Evolutionary conservation across 2,113 vertebrate genomes (phyloP), one percentile per base, ranked within the genome.

Genomic region (Chloebia gouldiae): DNA sequence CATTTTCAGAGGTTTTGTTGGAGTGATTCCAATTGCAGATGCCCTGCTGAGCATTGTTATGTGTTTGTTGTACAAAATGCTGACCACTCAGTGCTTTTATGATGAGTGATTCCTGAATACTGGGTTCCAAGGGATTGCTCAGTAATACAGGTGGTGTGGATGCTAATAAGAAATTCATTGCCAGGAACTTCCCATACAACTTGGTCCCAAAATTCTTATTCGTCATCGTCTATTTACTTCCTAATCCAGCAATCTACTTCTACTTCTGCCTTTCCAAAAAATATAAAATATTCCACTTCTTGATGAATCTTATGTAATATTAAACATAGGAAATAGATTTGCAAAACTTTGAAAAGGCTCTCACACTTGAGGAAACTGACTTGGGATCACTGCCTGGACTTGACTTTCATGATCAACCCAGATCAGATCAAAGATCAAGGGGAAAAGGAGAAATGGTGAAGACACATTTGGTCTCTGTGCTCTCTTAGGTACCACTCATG

Each of bases 101-200:
- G 28, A 53, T 21, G 11, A 81, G 4, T 39, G 40, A 23, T 44
- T 78, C 85, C 64, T 70, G 47, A 60, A 45, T 59, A 14, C 33
- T 77, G 12, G 1, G 10, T 35, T 83, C 35, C 42, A 68, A 65
- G n/a, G 35, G 30, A 31, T 33, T 69, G 30, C 33, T 72, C 14
- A 37, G 13, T 40, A 33, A 25, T 47, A 30, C 44, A 47, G 14
- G 42, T 56, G 45, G 5, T 2, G 1, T 47, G 65, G 50, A 21
- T 42, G 27, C 5, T 23, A 42, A 18, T 13, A 33, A 77, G 30
- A 88, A 88, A 82, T 68, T 51, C 0, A 25, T 39, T 54, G 22
- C 51, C 40, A 72, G 35, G 24, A 49, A 11, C 4, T 1, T 7
- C 19, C 9, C 0, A 0, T 4, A 44, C 35, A 80, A 71, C 10